A percentile compares a stretch with the other conserved stretches of the same genome.
phyloP scores from a whole-genome alignment of 2,113 vertebrate species.

The Gallinago undulata region DNA sequence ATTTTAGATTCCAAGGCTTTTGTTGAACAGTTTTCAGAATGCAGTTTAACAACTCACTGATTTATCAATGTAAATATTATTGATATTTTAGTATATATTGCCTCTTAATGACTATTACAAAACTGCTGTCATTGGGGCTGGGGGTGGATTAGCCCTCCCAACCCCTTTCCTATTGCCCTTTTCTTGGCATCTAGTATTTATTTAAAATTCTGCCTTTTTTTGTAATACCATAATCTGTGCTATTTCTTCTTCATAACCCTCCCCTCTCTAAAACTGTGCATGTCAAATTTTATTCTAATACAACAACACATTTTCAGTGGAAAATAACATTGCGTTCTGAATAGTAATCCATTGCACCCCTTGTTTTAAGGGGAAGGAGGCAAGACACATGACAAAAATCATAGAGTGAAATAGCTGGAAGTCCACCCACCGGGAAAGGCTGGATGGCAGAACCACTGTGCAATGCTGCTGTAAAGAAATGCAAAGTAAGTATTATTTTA shows the following conservation, averaged over 20 bases:
- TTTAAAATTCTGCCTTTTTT: neutral
- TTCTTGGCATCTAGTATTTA: neutral
- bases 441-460: conserved; percentile 73
- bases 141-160: neutral
- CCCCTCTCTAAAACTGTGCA: neutral
- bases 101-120: neutral
- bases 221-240: neutral
- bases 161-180: neutral
- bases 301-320: neutral
- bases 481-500: conserved; percentile 69
- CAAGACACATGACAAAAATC: conserved; percentile 66
- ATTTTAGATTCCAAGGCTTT: neutral
- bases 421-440: conserved; percentile 51
- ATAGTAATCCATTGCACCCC: conserved; percentile 37
- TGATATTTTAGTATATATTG: neutral
- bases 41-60: neutral
- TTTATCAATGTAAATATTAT: neutral
- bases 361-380: conserved; percentile 68
- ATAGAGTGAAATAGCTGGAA: conserved; percentile 67
- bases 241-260: neutral
- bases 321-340: neutral
- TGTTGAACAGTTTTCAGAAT: neutral
- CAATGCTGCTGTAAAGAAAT: conserved; percentile 70
- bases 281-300: neutral
- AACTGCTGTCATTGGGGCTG: neutral